Percentiles rank a stretch among this genome's conserved stretches.
These are phyloP conservation scores for Tinamus guttatus DNA, from an alignment of 2,113 vertebrate genomes.

Conservation along the genomic window DNA sequence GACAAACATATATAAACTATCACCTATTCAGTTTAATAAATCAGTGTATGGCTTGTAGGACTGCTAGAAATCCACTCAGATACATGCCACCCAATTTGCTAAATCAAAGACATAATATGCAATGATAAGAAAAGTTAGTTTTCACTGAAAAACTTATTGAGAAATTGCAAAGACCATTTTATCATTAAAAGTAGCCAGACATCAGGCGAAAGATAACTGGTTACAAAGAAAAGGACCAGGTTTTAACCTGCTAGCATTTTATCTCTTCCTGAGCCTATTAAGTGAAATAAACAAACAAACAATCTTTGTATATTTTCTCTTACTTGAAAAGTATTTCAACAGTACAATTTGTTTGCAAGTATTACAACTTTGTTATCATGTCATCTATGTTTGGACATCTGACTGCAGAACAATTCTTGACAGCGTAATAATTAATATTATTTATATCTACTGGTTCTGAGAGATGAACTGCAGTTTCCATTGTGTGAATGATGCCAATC, in stretches of 20 bases:
- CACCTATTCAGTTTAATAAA: background rate
- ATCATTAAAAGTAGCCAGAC: background rate
- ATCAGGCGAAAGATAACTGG: background rate
- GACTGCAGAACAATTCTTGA: background rate
- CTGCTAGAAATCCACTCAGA: background rate
- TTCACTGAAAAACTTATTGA: background rate
- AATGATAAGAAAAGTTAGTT: background rate
- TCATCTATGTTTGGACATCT: background rate
- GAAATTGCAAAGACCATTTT: background rate
- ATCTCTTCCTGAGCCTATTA: background rate
- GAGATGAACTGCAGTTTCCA: background rate
- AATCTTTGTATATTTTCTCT: background rate
- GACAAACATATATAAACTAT: background rate
- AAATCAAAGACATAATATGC: background rate
- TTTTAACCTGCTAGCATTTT: background rate
- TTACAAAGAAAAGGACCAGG: background rate
- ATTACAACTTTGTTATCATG: background rate
- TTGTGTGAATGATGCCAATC: background rate
- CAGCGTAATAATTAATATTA: background rate
- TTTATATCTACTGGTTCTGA: background rate
- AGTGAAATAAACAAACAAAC: background rate
- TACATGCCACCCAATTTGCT: no score
- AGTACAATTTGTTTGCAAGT: background rate
- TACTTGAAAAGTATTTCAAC: background rate
- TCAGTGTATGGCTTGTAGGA: background rate